Evolutionary conservation across 2,888 invertebrate genomes (phyloP).

Genomic region (Sphaerophoria rueppellii): DNA sequence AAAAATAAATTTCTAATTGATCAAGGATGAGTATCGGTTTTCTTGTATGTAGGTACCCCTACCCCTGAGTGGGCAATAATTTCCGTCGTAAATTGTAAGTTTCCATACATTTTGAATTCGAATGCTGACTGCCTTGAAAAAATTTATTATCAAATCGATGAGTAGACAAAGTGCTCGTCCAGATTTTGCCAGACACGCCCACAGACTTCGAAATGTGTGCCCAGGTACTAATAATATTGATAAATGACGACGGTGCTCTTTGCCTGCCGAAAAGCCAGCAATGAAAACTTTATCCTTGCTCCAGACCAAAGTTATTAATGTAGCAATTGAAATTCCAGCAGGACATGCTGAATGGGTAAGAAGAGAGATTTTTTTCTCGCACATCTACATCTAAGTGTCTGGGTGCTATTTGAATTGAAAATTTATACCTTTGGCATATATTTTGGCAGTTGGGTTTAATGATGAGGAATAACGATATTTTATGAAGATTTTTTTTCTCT

Average conservation of each 20-base stretch:
- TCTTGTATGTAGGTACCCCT: not conserved
- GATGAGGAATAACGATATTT: slow-evolving; percentile 48
- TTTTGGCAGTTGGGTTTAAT: slow-evolving; percentile 68
- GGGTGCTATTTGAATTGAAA: slow-evolving; percentile 55
- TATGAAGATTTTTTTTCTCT: not conserved
- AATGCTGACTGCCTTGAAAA: slow-evolving; percentile 35
- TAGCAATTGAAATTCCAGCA: slow-evolving; percentile 27
- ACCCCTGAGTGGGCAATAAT: not conserved
- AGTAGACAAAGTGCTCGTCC: slow-evolving; percentile 39
- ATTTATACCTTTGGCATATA: slow-evolving; percentile 57
- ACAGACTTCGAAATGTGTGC: slow-evolving; percentile 54
- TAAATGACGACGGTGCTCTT: slow-evolving; percentile 30
- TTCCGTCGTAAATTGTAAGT: not conserved
- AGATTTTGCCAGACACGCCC: slow-evolving; percentile 58
- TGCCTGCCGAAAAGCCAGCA: slow-evolving; percentile 54
- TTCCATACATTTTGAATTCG: slow-evolving; percentile 12
- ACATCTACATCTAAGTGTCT: not conserved
- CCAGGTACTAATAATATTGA: slow-evolving; percentile 69
- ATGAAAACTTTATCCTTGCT: slow-evolving; percentile 45
- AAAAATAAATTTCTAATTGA: not conserved
- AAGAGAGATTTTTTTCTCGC: not conserved
- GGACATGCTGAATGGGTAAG: slow-evolving; percentile 18
- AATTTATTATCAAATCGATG: slow-evolving; percentile 54
- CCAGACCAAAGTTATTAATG: slow-evolving; percentile 55
- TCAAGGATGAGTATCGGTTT: not conserved